phyloP scores from a whole-genome alignment of 2,797 vertebrate genomes.

The Thunnus albacares region DNA sequence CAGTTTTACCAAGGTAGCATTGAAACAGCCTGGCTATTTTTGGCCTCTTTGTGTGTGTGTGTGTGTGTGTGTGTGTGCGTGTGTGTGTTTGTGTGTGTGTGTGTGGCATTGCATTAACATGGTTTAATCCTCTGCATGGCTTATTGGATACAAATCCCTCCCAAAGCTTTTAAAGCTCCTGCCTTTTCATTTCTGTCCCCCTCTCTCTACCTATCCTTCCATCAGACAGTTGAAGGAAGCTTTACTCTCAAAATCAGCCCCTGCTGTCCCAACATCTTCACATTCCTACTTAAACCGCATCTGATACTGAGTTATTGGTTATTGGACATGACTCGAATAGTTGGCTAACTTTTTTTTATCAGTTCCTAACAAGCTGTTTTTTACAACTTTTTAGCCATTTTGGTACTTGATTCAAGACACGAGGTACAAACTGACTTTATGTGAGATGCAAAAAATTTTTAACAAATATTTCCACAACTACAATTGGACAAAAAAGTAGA shows the following conservation, averaged over 20 bases:
- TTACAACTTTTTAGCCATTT: neutral
- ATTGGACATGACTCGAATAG: neutral
- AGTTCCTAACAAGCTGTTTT: neutral
- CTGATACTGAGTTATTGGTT: neutral
- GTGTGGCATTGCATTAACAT: slow-evolving; percentile 83
- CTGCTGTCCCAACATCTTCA: neutral
- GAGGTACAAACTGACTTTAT: slow-evolving; percentile 5
- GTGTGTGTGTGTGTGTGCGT: slow-evolving; percentile 18
- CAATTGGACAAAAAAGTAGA: neutral
- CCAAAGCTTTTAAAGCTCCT: slow-evolving; percentile 84
- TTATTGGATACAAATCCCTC: slow-evolving; percentile 86
- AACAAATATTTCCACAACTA: neutral
- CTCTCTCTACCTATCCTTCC: slow-evolving; percentile 21
- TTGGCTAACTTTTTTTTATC: neutral
- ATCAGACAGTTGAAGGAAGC: slow-evolving; percentile 25
- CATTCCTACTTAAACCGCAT: neutral
- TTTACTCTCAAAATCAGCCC: slow-evolving; percentile 19
- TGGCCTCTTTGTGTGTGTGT: slow-evolving; percentile 13
- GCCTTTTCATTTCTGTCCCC: slow-evolving; percentile 78
- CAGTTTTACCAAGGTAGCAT: slow-evolving; percentile 37
- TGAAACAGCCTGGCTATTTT: slow-evolving; percentile 66
- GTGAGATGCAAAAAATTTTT: neutral
- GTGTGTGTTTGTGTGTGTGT: slow-evolving; percentile 32
- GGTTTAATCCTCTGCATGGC: slow-evolving; percentile 83
- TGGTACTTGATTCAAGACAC: neutral